Conservation (phyloP, 2,888 invertebrate genomes). For the Geotrupes spiniger region DNA sequence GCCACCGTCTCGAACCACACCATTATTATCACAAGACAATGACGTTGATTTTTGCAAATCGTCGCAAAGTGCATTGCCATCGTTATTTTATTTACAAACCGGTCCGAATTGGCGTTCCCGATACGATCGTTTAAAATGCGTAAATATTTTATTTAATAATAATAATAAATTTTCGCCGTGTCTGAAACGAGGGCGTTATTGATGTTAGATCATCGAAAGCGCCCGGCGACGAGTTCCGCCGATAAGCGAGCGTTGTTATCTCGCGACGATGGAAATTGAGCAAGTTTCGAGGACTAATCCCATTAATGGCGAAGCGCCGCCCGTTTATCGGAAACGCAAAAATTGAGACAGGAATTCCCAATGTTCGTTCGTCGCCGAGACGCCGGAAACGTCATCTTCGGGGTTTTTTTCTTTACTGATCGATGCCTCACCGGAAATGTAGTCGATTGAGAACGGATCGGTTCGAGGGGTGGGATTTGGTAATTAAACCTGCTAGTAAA, state of each 20-base stretch:
- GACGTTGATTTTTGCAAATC: slow-evolving; percentile 10
- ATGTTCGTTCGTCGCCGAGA: not conserved
- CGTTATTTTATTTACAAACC: not conserved
- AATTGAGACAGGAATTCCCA: slow-evolving; percentile 14
- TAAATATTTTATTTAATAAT: too few relatives aligned
- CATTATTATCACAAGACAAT: slow-evolving; percentile 20
- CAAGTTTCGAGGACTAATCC: slow-evolving; percentile 21
- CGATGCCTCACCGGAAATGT: too few relatives aligned
- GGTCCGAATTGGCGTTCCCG: too few relatives aligned
- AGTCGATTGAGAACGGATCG: too few relatives aligned
- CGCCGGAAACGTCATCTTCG: too few relatives aligned
- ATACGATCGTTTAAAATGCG: too few relatives aligned
- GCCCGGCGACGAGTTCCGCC: not conserved
- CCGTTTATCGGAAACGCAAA: slow-evolving; percentile 22
- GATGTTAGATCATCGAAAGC: too few relatives aligned
- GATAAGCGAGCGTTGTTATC: slow-evolving; percentile 6
- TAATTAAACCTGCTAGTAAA: not conserved
- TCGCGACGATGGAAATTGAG: slow-evolving; percentile 11
- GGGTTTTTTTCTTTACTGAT: too few relatives aligned
- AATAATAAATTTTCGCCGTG: too few relatives aligned
- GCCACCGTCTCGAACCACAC: slow-evolving; percentile 6
- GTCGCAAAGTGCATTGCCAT: not conserved
- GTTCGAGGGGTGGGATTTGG: too few relatives aligned
- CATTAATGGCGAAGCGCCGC: slow-evolving; percentile 18
- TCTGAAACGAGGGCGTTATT: too few relatives aligned